phyloP scores from a whole-genome alignment of 2,888 invertebrate genomes.

The Ectobius pallidus region DNA sequence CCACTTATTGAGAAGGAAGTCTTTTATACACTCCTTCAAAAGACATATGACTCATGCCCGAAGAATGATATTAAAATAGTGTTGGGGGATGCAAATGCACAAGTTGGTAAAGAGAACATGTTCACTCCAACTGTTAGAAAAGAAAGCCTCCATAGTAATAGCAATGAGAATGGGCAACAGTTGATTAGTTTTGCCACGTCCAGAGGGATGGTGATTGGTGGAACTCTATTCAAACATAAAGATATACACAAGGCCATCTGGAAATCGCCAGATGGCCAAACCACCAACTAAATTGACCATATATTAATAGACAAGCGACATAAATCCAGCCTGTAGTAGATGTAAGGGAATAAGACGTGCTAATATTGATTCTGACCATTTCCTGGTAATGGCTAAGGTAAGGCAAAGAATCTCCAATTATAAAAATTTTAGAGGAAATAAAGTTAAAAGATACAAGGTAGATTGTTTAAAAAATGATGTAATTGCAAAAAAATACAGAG shows the following conservation, averaged over 20 bases:
- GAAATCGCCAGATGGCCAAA: not conserved
- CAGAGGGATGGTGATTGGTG: not conserved
- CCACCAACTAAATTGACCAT: not conserved
- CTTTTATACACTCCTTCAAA: not conserved
- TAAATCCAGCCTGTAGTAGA: not conserved
- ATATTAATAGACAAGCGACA: not conserved
- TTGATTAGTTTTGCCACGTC: not conserved
- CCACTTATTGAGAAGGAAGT: too few relatives aligned
- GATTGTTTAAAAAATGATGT: not conserved
- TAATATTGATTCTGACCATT: too few relatives aligned
- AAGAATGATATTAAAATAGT: not conserved
- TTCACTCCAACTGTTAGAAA: too few relatives aligned
- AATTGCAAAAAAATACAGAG: not conserved
- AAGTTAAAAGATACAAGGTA: not conserved
- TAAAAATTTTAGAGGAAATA: not conserved
- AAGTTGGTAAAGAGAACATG: not conserved
- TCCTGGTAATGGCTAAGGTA: not conserved
- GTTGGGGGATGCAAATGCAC: not conserved
- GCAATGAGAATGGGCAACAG: not conserved
- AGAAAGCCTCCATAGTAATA: too few relatives aligned
- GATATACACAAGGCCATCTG: not conserved
- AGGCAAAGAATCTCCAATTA: not conserved
- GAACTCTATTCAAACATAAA: not conserved
- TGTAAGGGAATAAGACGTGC: not conserved
- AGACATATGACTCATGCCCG: not conserved